These are phyloP conservation scores for Stegophylla sp. DNA, from an alignment of 2,888 invertebrate species.

Conservation along the genomic window DNA sequence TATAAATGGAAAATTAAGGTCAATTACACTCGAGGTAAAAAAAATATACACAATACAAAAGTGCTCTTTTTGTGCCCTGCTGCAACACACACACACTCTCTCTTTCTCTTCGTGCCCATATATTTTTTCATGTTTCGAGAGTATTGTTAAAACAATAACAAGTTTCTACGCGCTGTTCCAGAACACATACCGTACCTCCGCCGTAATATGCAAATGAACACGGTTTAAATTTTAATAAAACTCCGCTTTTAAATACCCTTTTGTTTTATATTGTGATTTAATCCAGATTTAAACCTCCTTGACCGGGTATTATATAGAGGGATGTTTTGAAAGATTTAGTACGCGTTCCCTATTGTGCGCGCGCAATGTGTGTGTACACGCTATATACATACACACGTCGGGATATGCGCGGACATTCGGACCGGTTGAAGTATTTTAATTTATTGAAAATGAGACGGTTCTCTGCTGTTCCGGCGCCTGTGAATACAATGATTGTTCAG, in stretches of 20 bases:
- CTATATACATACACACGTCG: background rate
- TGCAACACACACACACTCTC: slow-evolving; percentile 3
- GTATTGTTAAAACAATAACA: slow-evolving; percentile 58
- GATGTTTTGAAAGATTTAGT: slow-evolving; percentile 36
- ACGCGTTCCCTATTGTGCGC: background rate
- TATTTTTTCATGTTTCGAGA: slow-evolving; percentile 45
- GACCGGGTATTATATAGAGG: slow-evolving; percentile 30
- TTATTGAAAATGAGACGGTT: slow-evolving; percentile 40
- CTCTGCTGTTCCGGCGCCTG: slow-evolving; percentile 23
- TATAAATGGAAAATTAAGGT: slow-evolving; percentile 57
- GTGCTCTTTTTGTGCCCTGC: slow-evolving; percentile 45
- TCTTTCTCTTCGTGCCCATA: slow-evolving; percentile 14
- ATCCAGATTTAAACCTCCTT: slow-evolving; percentile 45
- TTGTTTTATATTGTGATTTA: slow-evolving; percentile 46
- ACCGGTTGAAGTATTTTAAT: slow-evolving; percentile 35
- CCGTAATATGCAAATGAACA: slow-evolving; percentile 49
- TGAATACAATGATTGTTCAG: slow-evolving; percentile 4
- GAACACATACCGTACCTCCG: slow-evolving; percentile 29
- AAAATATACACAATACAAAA: slow-evolving; percentile 48
- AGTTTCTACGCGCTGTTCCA: slow-evolving; percentile 51
- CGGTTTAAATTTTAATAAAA: slow-evolving; percentile 57
- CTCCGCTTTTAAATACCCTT: slow-evolving; percentile 51
- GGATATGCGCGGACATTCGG: background rate
- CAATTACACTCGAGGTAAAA: slow-evolving; percentile 50
- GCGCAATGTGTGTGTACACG: background rate